Evolutionary conservation across 2,113 vertebrate species (phyloP), one percentile per base, ranked within the genome.

Genomic region (Saguinus midas): DNA sequence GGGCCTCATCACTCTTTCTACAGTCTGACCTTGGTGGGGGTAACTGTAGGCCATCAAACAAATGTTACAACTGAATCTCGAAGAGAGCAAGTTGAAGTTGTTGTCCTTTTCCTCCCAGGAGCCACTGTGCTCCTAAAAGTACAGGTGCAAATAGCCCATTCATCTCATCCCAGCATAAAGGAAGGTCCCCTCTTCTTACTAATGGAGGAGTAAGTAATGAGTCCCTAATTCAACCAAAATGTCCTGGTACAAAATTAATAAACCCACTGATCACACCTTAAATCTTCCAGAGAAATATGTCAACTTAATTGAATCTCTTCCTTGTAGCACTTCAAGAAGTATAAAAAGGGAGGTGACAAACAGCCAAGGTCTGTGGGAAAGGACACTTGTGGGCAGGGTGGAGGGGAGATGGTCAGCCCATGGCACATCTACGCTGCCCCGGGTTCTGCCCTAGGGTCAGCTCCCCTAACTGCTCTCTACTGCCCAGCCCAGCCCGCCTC

Each of bases 281-380:
- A 93, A 45, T 6, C 35, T 87, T 87, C 29, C 43, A 58, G 55
- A 66, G 50, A 64, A 55, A 52, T 43, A 10, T 64, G 50, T 73
- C 58, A 75, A 18, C 21, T 87, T 73, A 76, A 88, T 10, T 55
- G 32, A 76, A 92, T 90, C 37, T 73, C 25, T n/a, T 23, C 43
- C 23, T 35, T 45, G 52, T 87, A 45, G 52, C 70, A 75, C 87
- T 96, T 90, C 52, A 83, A 90, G 6, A 86, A 89, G 12, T 27
- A 27, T 52, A 79, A 91, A 79, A 85, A 58, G 6, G 20, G 58
- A 78, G 4, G 43, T 72, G 23, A 61, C n/a, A 48, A 87, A 10
- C 43, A 73, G 40, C 66, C 6, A 37, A 13, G 4, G 35, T 64
- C 27, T 43, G 10, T 55, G 10, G 27, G 52, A 85, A 94, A 85